These are phyloP conservation scores for Mus spretus DNA, from an alignment of 2,797 vertebrate species.

Conservation along the genomic window DNA sequence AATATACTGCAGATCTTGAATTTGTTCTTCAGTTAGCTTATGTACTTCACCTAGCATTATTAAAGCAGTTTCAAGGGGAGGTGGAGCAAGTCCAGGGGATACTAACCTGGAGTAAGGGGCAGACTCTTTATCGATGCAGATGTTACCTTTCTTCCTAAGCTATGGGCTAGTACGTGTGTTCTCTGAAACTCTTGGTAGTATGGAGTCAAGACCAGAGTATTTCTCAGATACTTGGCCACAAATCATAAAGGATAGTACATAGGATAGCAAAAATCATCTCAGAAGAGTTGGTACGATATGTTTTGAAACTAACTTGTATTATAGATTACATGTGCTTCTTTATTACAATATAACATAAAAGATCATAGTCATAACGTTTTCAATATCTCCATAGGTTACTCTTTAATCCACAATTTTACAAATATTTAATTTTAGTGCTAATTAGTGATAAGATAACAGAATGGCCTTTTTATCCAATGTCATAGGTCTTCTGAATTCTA, in stretches of 20 bases:
- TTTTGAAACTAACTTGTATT: conserved; percentile 41
- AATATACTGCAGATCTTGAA: not conserved
- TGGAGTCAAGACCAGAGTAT: not conserved
- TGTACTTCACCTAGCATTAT: not conserved
- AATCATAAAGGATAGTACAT: conserved; percentile 15
- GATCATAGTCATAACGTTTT: not conserved
- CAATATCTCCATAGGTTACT: not conserved
- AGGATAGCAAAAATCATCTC: not conserved
- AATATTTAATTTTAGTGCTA: conserved; percentile 49
- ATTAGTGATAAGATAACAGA: conserved; percentile 47
- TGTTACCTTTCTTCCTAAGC: not conserved
- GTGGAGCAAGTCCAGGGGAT: not conserved
- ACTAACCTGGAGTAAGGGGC: not conserved
- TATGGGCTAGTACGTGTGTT: not conserved
- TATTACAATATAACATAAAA: conserved; percentile 21
- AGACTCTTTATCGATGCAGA: not conserved
- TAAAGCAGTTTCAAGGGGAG: not conserved
- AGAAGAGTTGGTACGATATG: not conserved
- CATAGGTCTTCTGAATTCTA: not conserved
- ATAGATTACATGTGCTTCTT: not conserved
- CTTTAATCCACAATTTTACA: conserved; percentile 42
- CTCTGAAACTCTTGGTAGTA: not conserved
- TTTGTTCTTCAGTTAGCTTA: not conserved
- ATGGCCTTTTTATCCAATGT: conserved; percentile 32
- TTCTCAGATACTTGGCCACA: conserved; percentile 20